phyloP scores from a whole-genome alignment of 2,113 vertebrate species.

The Cisticola juncidis region DNA sequence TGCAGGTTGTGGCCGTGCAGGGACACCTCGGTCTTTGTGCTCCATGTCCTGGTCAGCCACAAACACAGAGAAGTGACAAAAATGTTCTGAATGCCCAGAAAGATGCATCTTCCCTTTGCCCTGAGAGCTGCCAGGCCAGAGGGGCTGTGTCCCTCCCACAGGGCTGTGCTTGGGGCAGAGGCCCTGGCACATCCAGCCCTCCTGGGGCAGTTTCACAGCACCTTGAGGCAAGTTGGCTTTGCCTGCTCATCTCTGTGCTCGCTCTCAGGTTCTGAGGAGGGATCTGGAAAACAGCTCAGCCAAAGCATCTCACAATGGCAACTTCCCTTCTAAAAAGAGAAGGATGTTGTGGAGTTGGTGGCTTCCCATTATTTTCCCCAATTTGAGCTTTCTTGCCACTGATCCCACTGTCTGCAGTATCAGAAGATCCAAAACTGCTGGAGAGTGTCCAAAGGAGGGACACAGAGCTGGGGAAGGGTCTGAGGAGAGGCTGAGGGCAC shows the following conservation, averaged over 20 bases:
- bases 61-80: fast-evolving
- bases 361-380: conserved; percentile 36
- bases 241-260: neutral
- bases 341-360: conserved; percentile 26
- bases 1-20: fast-evolving
- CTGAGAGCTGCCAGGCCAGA: neutral
- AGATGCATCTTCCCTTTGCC: neutral
- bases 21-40: fast-evolving
- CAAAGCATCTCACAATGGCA: neutral
- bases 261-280: neutral
- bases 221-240: fast-evolving
- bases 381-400: neutral
- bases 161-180: neutral
- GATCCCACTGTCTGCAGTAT: neutral
- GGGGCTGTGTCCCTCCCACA: fast-evolving
- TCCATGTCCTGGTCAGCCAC: fast-evolving
- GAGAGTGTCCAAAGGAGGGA: neutral
- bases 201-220: too few relatives aligned
- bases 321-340: conserved; percentile 32
- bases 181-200: too few relatives aligned
- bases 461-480: neutral
- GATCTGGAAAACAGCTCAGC: neutral
- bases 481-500: neutral
- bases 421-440: neutral
- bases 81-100: neutral